Evolutionary conservation across 2,888 invertebrate species (phyloP).

Genomic region (Cylindroiulus punctatus): DNA sequence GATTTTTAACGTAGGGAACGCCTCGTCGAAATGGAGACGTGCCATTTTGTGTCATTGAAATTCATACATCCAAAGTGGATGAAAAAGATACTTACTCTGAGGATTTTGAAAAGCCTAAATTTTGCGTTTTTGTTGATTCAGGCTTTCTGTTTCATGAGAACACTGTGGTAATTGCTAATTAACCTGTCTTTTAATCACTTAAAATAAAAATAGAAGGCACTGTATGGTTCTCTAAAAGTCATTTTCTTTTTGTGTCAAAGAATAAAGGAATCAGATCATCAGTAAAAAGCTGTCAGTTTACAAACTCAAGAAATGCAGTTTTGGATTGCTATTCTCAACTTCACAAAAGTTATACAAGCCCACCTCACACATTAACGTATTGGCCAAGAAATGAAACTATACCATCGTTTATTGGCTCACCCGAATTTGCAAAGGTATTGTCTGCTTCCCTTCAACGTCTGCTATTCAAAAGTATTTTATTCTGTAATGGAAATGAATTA

Average conservation of each 20-base stretch:
- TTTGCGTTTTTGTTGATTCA: conserved; percentile 19
- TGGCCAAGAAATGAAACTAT: neutral
- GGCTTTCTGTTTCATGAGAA: neutral
- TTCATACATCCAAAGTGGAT: conserved; percentile 15
- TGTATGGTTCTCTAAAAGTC: neutral
- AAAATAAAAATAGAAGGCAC: neutral
- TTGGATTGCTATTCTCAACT: conserved; percentile 50
- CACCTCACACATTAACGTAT: conserved; percentile 46
- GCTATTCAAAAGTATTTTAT: neutral
- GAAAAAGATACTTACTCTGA: neutral
- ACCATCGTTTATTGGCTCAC: conserved; percentile 51
- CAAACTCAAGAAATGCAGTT: conserved; percentile 39
- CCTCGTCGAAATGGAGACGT: conserved; percentile 15
- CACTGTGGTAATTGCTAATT: neutral
- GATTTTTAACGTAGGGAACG: neutral
- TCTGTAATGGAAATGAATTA: no score
- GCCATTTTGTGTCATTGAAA: conserved; percentile 52
- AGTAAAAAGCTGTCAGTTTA: conserved; percentile 45
- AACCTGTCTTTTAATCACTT: neutral
- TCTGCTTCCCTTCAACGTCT: neutral
- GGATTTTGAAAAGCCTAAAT: conserved; percentile 21
- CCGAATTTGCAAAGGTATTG: conserved; percentile 45
- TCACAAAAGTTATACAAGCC: conserved; percentile 8
- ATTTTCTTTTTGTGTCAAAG: neutral
- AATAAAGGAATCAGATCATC: conserved; percentile 16